Conservation (phyloP, 2,888 invertebrate species). For the Microplitis deprimator region DNA sequence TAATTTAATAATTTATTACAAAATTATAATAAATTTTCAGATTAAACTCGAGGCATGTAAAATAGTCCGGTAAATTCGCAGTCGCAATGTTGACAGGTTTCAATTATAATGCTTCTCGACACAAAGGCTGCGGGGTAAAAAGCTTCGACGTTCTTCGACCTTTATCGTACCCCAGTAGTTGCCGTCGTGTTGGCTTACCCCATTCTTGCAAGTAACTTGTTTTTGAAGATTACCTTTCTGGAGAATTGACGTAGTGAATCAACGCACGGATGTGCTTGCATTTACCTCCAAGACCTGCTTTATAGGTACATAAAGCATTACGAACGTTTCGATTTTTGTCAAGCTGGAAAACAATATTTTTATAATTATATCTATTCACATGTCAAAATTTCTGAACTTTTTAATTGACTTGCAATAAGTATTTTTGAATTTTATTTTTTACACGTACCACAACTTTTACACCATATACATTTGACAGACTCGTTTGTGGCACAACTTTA, state of each 20-base stretch:
- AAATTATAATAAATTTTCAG: too few species aligned
- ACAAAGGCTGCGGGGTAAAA: slow-evolving; percentile 40
- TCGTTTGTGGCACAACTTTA: not conserved
- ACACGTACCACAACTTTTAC: not conserved
- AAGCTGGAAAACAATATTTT: not conserved
- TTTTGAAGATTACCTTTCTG: slow-evolving; percentile 45
- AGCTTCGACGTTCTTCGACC: slow-evolving; percentile 41
- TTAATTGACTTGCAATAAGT: not conserved
- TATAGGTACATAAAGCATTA: slow-evolving; percentile 34
- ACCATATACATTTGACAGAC: not conserved
- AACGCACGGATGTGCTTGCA: slow-evolving; percentile 48
- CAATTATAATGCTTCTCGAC: slow-evolving; percentile 25
- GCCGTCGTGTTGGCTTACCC: slow-evolving; percentile 46
- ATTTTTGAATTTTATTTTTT: not conserved
- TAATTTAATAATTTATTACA: too few species aligned
- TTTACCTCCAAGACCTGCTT: slow-evolving; percentile 46
- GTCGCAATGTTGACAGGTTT: slow-evolving; percentile 28
- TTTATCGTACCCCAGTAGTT: slow-evolving; percentile 46
- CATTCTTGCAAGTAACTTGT: slow-evolving; percentile 46
- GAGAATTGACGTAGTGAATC: slow-evolving; percentile 46
- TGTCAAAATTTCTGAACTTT: not conserved
- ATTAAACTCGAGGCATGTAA: too few species aligned
- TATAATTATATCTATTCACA: not conserved
- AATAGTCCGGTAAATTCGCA: slow-evolving; percentile 20
- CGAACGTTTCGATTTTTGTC: not conserved